A percentile compares a stretch with the other conserved stretches of the same genome.
These are phyloP conservation scores for Crossoptilon crossoptilon DNA, from an alignment of 2,797 vertebrate species.

Conservation along the genomic window DNA sequence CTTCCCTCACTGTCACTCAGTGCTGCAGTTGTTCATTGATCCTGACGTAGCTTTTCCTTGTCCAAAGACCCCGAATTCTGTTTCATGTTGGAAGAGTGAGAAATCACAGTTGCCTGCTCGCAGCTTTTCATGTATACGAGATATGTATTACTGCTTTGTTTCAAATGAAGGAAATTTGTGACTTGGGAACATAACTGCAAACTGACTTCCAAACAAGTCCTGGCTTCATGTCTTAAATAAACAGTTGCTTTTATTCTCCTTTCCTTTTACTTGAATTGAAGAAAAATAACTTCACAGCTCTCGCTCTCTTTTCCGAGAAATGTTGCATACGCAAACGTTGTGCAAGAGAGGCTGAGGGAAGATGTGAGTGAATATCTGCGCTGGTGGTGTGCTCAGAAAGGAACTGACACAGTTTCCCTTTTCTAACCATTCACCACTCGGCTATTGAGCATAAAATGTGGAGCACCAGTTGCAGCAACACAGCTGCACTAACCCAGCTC, in stretches of 20 bases:
- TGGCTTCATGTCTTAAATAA: neutral
- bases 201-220: neutral
- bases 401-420: neutral
- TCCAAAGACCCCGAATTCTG: neutral
- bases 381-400: neutral
- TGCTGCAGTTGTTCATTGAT: neutral
- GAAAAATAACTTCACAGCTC: neutral
- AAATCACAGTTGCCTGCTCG: neutral
- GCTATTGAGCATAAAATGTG: neutral
- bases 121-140: neutral
- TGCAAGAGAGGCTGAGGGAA: neutral
- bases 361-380: neutral
- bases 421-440: neutral
- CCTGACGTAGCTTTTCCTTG: neutral
- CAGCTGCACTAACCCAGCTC: neutral
- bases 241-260: neutral
- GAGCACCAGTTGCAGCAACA: neutral
- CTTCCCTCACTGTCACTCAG: neutral
- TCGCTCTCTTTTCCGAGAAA: neutral
- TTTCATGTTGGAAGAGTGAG: neutral
- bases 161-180: neutral
- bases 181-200: neutral
- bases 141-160: accelerated
- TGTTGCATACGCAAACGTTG: no score
- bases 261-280: neutral